Conservation (phyloP, 2,797 vertebrate species). For the Cetoscarus ocellatus region DNA sequence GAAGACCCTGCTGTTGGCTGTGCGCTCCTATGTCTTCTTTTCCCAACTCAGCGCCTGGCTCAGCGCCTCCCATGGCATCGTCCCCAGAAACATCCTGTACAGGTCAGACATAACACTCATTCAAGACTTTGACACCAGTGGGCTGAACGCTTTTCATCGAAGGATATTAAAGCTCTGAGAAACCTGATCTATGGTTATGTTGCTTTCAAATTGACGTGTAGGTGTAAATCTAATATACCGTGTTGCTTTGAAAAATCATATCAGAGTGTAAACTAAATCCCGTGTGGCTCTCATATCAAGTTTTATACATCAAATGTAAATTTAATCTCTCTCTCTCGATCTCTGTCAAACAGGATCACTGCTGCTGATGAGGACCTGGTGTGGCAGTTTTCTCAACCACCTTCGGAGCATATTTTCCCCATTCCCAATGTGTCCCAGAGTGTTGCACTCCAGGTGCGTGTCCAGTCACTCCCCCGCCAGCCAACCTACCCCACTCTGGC, state of each 20-base stretch:
- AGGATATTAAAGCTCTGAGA: slow-evolving; percentile 12
- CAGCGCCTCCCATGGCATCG: slow-evolving; percentile 97
- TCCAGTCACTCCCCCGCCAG: slow-evolving; percentile 97
- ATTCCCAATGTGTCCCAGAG: slow-evolving; percentile 96
- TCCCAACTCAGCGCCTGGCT: slow-evolving; percentile 99
- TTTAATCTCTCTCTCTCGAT: slow-evolving; percentile 20
- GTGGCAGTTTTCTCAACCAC: slow-evolving; percentile 95
- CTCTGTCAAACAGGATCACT: slow-evolving; percentile 89
- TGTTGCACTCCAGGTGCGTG: slow-evolving; percentile 95
- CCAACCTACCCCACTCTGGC: slow-evolving; percentile 94
- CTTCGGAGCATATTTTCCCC: slow-evolving; percentile 96
- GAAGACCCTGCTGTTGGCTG: slow-evolving; percentile 95
- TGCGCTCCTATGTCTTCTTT: slow-evolving; percentile 99
- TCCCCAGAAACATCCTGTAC: slow-evolving; percentile 98
- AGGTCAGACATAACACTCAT: slow-evolving; percentile 83
- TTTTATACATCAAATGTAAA: slow-evolving; percentile 4
- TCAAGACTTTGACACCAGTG: slow-evolving; percentile 33
- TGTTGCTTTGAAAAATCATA: slow-evolving; percentile 16
- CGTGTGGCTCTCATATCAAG: slow-evolving; percentile 3
- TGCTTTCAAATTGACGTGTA: slow-evolving; percentile 13
- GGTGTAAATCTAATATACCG: background rate
- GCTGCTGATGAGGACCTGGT: slow-evolving; percentile 94
- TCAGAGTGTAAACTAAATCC: slow-evolving; percentile 13
- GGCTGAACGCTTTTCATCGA: slow-evolving; percentile 28
- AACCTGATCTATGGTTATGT: slow-evolving; percentile 1